Evolutionary conservation across 2,888 invertebrate species (phyloP).

Genomic region (Chaetogeoica ovagalla): DNA sequence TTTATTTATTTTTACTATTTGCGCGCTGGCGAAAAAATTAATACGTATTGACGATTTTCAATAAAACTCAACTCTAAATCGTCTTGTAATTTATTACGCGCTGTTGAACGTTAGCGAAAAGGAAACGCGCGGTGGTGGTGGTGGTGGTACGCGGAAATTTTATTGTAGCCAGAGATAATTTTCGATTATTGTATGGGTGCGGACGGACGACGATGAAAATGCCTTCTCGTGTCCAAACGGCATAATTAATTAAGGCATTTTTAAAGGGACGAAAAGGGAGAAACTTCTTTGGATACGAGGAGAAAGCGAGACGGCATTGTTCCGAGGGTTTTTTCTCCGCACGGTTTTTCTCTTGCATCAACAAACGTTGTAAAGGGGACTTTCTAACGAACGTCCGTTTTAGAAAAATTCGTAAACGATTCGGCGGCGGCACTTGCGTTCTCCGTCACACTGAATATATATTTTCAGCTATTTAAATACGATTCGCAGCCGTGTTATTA

Average conservation of each 20-base stretch:
- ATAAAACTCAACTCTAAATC: no score
- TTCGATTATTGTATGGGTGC: constrained; percentile 2
- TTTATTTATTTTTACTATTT: no score
- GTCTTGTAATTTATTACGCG: no score
- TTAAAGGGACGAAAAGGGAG: constrained; percentile 2
- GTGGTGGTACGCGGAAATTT: not conserved
- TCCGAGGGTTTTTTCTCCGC: not conserved
- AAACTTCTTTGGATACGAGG: constrained; percentile 16
- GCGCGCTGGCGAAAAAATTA: no score
- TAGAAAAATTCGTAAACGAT: constrained; percentile 17
- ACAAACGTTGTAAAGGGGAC: constrained; percentile 22
- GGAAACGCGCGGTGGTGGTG: not conserved
- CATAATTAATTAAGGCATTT: constrained; percentile 45
- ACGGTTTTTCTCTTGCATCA: constrained; percentile 6
- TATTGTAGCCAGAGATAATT: constrained; percentile 21
- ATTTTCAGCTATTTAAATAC: not conserved
- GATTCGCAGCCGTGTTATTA: not conserved
- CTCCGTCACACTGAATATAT: not conserved
- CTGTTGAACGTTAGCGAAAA: not conserved
- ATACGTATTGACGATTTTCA: no score
- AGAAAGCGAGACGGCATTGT: constrained; percentile 21
- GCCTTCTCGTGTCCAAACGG: constrained; percentile 33
- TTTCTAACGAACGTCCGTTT: constrained; percentile 28
- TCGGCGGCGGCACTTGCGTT: not conserved
- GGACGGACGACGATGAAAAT: constrained; percentile 26